Evolutionary conservation across 1,140 invertebrate species (phyloP).

Genomic region (Drosophila gunungcola): DNA sequence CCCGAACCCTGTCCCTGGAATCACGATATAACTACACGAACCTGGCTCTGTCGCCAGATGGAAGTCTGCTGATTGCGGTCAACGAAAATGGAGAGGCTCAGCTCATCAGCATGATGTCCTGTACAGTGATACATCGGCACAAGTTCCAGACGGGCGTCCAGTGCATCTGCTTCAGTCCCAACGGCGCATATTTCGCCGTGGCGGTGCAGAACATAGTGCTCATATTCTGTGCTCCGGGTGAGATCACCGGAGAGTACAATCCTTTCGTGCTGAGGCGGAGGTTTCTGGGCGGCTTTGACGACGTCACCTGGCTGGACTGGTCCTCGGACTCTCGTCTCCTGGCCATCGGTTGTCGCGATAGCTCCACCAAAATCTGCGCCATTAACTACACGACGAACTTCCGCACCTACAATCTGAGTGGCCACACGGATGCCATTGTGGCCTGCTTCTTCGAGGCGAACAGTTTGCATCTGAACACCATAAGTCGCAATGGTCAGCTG

Average conservation of each 20-base stretch:
- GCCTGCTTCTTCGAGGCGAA: slow-evolving; percentile 95
- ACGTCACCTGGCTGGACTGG: slow-evolving; percentile 95
- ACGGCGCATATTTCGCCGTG: slow-evolving; percentile 96
- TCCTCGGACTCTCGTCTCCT: slow-evolving; percentile 95
- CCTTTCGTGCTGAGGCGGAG: slow-evolving; percentile 94
- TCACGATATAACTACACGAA: slow-evolving; percentile 93
- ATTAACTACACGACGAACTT: slow-evolving; percentile 91
- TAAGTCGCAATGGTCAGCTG: slow-evolving; percentile 90
- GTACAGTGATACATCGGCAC: slow-evolving; percentile 92
- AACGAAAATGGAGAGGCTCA: slow-evolving; percentile 96
- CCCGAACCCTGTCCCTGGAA: slow-evolving; percentile 94
- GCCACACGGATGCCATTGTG: slow-evolving; percentile 93
- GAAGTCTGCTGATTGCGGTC: slow-evolving; percentile 92
- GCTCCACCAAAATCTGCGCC: slow-evolving; percentile 92
- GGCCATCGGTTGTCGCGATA: slow-evolving; percentile 94
- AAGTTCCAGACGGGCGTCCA: slow-evolving; percentile 92
- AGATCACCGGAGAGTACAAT: slow-evolving; percentile 92
- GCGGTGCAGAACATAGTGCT: slow-evolving; percentile 95
- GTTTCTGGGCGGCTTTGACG: slow-evolving; percentile 92
- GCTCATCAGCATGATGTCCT: slow-evolving; percentile 94
- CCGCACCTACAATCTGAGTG: slow-evolving; percentile 89
- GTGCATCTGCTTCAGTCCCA: slow-evolving; percentile 95
- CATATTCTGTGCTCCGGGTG: slow-evolving; percentile 93
- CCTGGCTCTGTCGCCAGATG: slow-evolving; percentile 95
- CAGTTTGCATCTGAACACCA: slow-evolving; percentile 91